These are phyloP conservation scores for Calyptomena viridis DNA, from an alignment of 2,113 vertebrate genomes.

Conservation along the genomic window DNA sequence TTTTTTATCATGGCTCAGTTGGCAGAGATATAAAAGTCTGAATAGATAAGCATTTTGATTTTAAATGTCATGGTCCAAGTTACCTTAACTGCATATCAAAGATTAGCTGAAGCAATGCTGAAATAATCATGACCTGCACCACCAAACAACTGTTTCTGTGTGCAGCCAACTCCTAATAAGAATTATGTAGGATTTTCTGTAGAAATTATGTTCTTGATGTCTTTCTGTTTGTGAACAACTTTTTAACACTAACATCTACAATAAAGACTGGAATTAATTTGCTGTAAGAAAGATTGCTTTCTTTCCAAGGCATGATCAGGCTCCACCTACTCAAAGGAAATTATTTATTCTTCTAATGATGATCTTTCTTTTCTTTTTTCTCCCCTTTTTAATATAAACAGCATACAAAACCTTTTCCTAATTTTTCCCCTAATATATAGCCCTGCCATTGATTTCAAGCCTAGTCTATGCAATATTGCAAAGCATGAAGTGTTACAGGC, in stretches of 20 bases:
- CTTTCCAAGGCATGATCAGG: background rate
- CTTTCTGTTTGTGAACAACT: background rate
- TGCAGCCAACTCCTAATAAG: background rate
- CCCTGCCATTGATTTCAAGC: background rate
- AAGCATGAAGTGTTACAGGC: background rate
- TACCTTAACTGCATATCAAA: background rate
- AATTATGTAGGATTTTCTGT: background rate
- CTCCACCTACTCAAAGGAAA: background rate
- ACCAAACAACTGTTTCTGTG: background rate
- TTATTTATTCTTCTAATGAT: background rate
- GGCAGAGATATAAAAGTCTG: background rate
- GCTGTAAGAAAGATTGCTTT: background rate
- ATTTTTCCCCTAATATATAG: fast-evolving
- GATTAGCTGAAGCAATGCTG: background rate
- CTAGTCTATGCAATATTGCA: background rate
- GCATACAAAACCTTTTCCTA: background rate
- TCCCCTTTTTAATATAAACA: background rate
- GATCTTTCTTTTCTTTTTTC: fast-evolving
- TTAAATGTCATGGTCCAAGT: background rate
- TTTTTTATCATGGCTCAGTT: background rate
- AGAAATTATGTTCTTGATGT: background rate
- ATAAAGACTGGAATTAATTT: background rate
- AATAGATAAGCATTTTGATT: background rate
- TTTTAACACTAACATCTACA: background rate
- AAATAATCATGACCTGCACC: background rate